Evolutionary conservation across 1,140 invertebrate species (phyloP).

Genomic region (Psix sp.): DNA sequence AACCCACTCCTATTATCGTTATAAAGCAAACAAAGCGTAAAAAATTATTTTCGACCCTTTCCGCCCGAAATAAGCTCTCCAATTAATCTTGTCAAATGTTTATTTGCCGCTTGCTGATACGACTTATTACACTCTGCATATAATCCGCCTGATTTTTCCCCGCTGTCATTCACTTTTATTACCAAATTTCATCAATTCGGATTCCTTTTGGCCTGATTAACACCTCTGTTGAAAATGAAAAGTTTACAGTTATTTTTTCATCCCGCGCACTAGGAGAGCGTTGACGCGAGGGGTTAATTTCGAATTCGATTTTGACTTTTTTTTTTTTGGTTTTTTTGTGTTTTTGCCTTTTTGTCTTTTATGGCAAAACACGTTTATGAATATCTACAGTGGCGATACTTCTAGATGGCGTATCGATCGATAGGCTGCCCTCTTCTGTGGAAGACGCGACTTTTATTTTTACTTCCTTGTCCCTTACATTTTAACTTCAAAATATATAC

Average conservation of each 20-base stretch:
- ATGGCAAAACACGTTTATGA: slow-evolving; percentile 59
- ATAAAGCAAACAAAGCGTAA: slow-evolving; percentile 32
- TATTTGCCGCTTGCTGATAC: too few species aligned
- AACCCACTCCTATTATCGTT: slow-evolving; percentile 41
- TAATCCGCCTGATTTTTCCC: too few species aligned
- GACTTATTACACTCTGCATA: too few species aligned
- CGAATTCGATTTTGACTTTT: slow-evolving; percentile 1
- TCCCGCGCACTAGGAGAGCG: too few species aligned
- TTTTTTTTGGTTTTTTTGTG: neutral
- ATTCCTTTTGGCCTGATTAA: too few species aligned
- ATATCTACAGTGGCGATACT: slow-evolving; percentile 60
- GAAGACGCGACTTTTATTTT: slow-evolving; percentile 41
- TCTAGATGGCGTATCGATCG: slow-evolving; percentile 53
- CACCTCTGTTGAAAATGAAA: too few species aligned
- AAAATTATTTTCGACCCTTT: slow-evolving; percentile 26
- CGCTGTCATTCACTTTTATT: too few species aligned
- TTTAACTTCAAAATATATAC: slow-evolving; percentile 29
- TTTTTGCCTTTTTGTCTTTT: slow-evolving; percentile 6
- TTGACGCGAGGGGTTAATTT: too few species aligned
- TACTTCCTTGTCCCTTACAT: slow-evolving; percentile 38
- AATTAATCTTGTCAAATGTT: too few species aligned
- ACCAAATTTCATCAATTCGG: too few species aligned
- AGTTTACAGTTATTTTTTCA: too few species aligned
- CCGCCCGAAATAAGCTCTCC: neutral
- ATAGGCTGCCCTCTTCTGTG: slow-evolving; percentile 37